phyloP scores from a whole-genome alignment of 2,797 vertebrate species.

The Anguilla obscura region DNA sequence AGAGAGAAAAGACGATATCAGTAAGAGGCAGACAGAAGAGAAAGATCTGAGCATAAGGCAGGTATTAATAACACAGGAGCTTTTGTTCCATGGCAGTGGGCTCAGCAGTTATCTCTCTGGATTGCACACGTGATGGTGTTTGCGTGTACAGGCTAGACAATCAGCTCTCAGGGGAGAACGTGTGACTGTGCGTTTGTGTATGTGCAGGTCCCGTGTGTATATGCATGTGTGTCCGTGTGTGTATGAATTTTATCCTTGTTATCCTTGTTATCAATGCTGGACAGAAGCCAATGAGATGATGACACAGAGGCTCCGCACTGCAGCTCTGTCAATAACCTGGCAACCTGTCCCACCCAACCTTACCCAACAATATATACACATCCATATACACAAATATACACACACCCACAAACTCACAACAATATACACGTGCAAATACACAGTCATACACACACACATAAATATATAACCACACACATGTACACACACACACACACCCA shows the following conservation, averaged over 20 bases:
- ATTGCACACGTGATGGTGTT: background rate
- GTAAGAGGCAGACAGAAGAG: constrained; percentile 2
- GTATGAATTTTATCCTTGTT: background rate
- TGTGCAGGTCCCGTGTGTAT: background rate
- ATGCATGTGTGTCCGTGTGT: constrained; percentile 2
- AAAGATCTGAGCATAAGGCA: background rate
- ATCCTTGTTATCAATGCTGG: background rate
- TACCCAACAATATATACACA: constrained; percentile 14
- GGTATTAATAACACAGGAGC: background rate
- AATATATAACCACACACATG: too few relatives aligned
- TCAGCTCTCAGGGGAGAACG: too few relatives aligned
- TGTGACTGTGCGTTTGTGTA: too few relatives aligned
- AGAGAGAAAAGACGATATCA: constrained; percentile 18
- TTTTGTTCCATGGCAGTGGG: background rate
- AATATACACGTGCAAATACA: constrained; percentile 24
- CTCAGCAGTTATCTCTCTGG: background rate
- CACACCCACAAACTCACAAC: too few relatives aligned
- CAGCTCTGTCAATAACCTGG: background rate
- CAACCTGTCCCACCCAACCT: background rate
- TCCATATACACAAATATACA: background rate
- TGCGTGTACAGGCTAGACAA: background rate
- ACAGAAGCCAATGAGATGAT: constrained; percentile 8
- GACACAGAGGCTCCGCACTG: constrained; percentile 18
- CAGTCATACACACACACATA: too few relatives aligned
- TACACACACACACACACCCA: background rate